These are phyloP conservation scores for Lichenostomus cassidix DNA, from an alignment of 2,113 vertebrate genomes.

Conservation along the genomic window DNA sequence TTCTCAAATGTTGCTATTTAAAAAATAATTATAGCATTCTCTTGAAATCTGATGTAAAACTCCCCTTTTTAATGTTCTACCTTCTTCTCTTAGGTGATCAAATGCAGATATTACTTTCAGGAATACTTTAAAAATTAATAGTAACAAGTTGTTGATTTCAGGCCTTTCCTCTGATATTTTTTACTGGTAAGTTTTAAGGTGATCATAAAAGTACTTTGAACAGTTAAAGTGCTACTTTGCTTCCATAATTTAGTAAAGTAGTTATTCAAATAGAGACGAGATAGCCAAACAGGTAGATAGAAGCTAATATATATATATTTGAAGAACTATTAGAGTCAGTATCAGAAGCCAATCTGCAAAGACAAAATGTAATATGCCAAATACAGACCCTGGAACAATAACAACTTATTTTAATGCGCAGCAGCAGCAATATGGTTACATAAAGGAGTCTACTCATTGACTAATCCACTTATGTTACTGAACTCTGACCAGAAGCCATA, in stretches of 20 bases:
- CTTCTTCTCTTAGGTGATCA: neutral
- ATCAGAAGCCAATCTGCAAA: neutral
- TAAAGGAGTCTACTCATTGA: neutral
- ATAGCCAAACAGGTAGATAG: neutral
- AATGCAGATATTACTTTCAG: neutral
- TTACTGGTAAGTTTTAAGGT: neutral
- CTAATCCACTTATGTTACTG: neutral
- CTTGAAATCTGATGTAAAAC: neutral
- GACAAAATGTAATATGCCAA: conserved; percentile 20
- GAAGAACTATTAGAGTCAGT: neutral
- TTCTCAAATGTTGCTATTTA: neutral
- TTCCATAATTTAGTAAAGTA: neutral
- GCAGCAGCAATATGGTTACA: neutral
- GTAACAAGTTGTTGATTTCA: neutral
- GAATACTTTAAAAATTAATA: neutral
- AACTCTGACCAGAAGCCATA: neutral
- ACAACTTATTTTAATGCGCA: neutral
- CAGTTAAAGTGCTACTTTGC: neutral
- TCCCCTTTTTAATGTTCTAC: neutral
- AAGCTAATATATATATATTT: neutral
- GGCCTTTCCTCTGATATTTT: neutral
- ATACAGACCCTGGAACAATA: conserved; percentile 12
- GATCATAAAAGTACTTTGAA: neutral
- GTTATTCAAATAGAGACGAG: neutral
- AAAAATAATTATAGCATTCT: neutral